phyloP scores from a whole-genome alignment of 2,888 invertebrate genomes.

The Pterobdella sp. region DNA sequence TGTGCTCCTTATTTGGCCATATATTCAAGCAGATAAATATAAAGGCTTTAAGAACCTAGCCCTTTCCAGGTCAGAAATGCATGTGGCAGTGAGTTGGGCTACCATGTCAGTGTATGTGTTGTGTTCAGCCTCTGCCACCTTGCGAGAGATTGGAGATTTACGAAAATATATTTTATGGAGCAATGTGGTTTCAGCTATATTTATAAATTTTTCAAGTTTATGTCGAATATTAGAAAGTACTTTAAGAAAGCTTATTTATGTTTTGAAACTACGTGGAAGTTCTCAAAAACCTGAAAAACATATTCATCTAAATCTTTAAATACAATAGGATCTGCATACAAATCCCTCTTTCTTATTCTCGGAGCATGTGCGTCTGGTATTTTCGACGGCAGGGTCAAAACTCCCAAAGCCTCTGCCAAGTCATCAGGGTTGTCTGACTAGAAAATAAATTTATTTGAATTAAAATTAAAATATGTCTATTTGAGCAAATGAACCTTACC shows the following conservation, averaged over 20 bases:
- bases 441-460: no score
- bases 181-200: no score
- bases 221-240: no score
- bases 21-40: no score
- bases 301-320: conserved; percentile 49
- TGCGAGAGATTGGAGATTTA: conserved; percentile 7
- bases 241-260: no score
- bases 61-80: conserved; percentile 49
- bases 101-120: conserved; percentile 50
- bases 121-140: conserved; percentile 50
- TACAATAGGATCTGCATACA: conserved; percentile 45
- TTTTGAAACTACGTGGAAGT: no score
- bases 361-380: conserved; percentile 43
- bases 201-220: no score
- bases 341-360: conserved; percentile 44
- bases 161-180: no score
- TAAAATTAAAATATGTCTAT: conserved; percentile 22
- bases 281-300: conserved; percentile 47
- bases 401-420: conserved; percentile 44
- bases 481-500: conserved; percentile 39
- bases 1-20: no score
- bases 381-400: conserved; percentile 40
- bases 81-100: conserved; percentile 47
- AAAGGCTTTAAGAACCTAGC: conserved; percentile 42
- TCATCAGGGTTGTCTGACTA: conserved; percentile 11